Base-by-base conservation (phyloP, 2,888 invertebrate species). In the Chloroclystis v-ata region DNA sequence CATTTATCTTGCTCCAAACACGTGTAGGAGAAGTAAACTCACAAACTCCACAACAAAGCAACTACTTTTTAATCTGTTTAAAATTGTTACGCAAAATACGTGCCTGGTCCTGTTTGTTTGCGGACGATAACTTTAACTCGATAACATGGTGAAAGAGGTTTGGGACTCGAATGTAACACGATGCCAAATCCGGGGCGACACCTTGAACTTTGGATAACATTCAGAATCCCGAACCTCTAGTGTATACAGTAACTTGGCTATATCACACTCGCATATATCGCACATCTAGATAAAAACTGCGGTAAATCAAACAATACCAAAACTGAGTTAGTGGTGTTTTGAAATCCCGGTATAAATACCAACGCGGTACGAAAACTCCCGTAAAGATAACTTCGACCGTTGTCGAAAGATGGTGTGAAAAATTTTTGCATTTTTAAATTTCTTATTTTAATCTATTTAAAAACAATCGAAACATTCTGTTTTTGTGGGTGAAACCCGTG, bases 141-240 rank as follows among this genome's bases (percentile, higher is more conserved):
- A 50, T 50, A 50, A 46, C 39, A 28, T 26, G 37, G 33, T 29
- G 7, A 46, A 29, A 39, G 37, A 43, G 43, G 39, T 43, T 33
- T 28, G 42, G 32, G 28, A 38, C 16, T 32, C 16, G 12, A 16
- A 28, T 30, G 11, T 11, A 46, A 46, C 14, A 50, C 42, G 42
- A 20, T 28, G 33, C 42, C 43, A 37, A 30, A 42, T 32, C 45
- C 33, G 29, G 43, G 9, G 10, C 3, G 14, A 32, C 20, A 12
- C 41, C 47, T 37, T 43, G 37, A 43, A 47, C 37, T 42, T 46
- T 40, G 40, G 25, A 9, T 11, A 30, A 30, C 37, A 14, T 16
- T 33, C 16, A n/a, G 39, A 32, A 30, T 12, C 11, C 25, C 20
- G 32, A 28, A 32, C 9, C n/a, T 13, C 5, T 25, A 7, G 13